Evolutionary conservation across 2,113 vertebrate genomes (phyloP).

Genomic region (Deroptyus accipitrinus): DNA sequence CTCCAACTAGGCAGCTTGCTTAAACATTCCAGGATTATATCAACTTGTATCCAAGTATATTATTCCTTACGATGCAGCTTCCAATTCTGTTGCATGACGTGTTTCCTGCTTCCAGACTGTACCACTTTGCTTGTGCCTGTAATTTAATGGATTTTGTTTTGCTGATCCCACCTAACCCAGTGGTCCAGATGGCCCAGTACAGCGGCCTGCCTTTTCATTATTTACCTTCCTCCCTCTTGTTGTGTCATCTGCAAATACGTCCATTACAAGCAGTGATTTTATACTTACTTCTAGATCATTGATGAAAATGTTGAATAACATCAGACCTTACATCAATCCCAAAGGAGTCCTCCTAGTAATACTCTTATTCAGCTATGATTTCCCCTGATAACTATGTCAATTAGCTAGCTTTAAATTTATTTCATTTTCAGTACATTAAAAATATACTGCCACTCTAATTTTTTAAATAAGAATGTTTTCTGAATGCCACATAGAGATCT

Average conservation of each 20-base stretch:
- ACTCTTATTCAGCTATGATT: neutral
- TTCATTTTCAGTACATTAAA: neutral
- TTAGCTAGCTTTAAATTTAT: neutral
- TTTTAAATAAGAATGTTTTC: neutral
- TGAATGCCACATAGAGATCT: neutral
- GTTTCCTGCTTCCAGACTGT: neutral
- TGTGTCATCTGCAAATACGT: constrained; percentile 1
- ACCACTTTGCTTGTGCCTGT: neutral
- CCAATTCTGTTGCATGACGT: neutral
- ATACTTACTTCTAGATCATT: neutral
- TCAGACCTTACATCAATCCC: neutral
- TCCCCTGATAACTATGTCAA: neutral
- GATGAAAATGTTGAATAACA: neutral
- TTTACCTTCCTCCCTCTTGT: neutral
- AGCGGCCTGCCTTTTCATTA: constrained; percentile 36
- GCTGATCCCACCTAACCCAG: neutral
- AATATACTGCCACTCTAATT: neutral
- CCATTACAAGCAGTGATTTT: neutral
- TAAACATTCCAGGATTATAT: neutral
- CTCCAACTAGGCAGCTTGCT: neutral
- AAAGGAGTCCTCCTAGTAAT: neutral
- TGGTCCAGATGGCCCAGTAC: constrained; percentile 15
- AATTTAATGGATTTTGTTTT: neutral
- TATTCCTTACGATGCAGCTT: neutral
- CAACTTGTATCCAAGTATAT: neutral